Evolutionary conservation across 2,113 vertebrate species (phyloP).

Genomic region (Oreochromis niloticus): DNA sequence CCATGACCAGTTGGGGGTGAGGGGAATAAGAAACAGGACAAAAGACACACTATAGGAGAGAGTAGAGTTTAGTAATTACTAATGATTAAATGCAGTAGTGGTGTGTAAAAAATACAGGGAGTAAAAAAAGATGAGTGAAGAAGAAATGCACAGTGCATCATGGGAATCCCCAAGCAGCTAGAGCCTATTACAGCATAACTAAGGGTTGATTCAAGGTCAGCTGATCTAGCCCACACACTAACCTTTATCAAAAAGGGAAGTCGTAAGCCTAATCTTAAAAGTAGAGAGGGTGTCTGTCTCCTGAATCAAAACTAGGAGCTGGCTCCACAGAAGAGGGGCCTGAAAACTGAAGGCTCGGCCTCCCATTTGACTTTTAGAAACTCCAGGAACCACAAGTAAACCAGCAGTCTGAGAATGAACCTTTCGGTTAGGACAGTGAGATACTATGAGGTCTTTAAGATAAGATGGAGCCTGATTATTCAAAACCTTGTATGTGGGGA

Average conservation of each 20-base stretch:
- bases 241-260: background rate
- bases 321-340: background rate
- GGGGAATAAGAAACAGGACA: background rate
- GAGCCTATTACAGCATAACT: background rate
- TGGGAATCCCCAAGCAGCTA: background rate
- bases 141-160: background rate
- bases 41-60: background rate
- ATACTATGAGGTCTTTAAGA: background rate
- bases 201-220: background rate
- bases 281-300: background rate
- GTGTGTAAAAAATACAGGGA: background rate
- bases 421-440: background rate
- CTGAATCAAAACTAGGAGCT: background rate
- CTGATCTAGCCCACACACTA: background rate
- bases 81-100: background rate
- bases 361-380: background rate
- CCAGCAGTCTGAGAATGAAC: background rate
- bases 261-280: background rate
- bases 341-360: background rate
- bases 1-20: background rate
- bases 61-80: background rate
- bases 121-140: background rate
- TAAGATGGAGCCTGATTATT: background rate
- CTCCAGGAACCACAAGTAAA: background rate
- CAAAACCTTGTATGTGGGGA: background rate